These are phyloP conservation scores for Dastarcus helophoroides DNA, from an alignment of 2,888 invertebrate species.

Conservation along the genomic window DNA sequence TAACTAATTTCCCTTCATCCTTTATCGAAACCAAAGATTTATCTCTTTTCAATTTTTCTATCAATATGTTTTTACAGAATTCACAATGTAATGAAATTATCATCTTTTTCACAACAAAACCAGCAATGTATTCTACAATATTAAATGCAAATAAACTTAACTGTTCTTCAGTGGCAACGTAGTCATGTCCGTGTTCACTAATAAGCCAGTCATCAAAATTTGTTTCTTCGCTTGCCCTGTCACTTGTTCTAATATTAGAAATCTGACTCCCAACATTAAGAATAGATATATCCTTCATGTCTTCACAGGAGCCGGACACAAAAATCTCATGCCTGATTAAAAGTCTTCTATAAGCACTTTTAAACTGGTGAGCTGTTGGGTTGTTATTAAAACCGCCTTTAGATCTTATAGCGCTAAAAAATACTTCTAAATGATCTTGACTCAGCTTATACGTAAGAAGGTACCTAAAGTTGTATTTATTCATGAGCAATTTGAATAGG, in stretches of 20 bases:
- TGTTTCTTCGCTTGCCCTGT: background rate
- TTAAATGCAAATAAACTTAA: background rate
- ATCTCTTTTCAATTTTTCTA: no score
- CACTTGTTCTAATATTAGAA: background rate
- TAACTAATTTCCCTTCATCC: slow-evolving; percentile 2
- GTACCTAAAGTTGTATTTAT: no score
- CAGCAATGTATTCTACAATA: slow-evolving; percentile 5
- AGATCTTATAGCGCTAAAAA: slow-evolving; percentile 4
- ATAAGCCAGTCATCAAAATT: slow-evolving; percentile 4
- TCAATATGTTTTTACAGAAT: no score
- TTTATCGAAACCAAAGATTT: background rate
- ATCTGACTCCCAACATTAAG: background rate
- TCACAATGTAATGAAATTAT: background rate
- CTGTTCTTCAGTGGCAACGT: slow-evolving; percentile 1
- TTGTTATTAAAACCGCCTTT: slow-evolving; percentile 5
- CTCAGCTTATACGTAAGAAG: slow-evolving; percentile 2
- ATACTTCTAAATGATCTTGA: slow-evolving; percentile 3
- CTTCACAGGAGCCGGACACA: no score
- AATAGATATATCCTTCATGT: no score
- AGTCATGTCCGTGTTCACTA: no score
- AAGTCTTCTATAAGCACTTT: slow-evolving; percentile 4
- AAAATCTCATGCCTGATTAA: no score
- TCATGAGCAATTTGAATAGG: no score
- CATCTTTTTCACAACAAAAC: slow-evolving; percentile 3
- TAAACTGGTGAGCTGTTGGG: background rate